Evolutionary conservation across 2,888 invertebrate genomes (phyloP), one percentile per base, ranked within the genome.

Genomic region (Notodonta ziczac): DNA sequence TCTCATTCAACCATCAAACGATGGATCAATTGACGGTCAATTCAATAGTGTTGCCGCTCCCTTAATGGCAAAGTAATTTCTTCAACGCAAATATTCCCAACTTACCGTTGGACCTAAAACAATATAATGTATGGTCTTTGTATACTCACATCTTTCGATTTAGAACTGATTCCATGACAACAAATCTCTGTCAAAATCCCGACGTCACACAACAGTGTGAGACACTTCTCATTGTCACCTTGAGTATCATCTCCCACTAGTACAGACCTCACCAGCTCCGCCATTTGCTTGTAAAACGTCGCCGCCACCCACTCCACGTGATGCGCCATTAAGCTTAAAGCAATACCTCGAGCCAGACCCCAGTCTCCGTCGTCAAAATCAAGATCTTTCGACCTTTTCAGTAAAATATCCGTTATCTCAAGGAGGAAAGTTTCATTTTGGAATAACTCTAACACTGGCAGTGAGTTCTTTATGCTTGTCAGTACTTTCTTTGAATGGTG

Each of bases 131-230:
- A 12, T 42, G 42, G 42, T 42, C 1, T 42, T 42, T 48, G 12
- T 14, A 8, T n/a, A 61, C 66, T 66, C 60, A 89, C 93, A 84
- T 88, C 86, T 73, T 83, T 81, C 9, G 70, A 72, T 39, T 77
- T 78, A 0, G 93, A 94, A 10, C 89, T 91, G 12, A 95, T 76
- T 54, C 96, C 96, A 78, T 95, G 95, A 70, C 94, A 94, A 65
- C 95, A 94, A 46, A 96, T 95, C 88, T 96, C 96, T 1, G 93
- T 94, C 58, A 96, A 77, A 57, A 96, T 84, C 53, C 90, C 90
- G 14, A 95, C 88, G 67, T 95, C 94, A 62, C 95, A 89, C 51
- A 96, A 77, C 80, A 96, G 93, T 51, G 83, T 90, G 69, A 94
- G 84, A 76, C 92, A 90, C 71, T 90, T 93, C 74, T 95, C 95